These are phyloP conservation scores for Lypha dubia DNA, from an alignment of 2,888 invertebrate genomes.

Conservation along the genomic window DNA sequence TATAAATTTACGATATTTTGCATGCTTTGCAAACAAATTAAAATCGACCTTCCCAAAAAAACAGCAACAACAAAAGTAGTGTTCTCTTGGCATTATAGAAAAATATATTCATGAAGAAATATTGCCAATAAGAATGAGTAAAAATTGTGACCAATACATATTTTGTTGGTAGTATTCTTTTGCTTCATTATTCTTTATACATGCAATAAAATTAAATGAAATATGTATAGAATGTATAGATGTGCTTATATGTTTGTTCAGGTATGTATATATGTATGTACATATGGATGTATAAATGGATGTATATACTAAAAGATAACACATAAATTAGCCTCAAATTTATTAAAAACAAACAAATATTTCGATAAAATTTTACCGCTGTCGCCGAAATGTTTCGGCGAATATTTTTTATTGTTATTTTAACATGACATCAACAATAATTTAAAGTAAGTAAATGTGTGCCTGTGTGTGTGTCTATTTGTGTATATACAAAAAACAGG, in stretches of 20 bases:
- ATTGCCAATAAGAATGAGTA: constrained; percentile 4
- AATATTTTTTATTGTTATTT: neutral
- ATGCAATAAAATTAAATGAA: constrained; percentile 15
- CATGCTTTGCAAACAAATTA: constrained; percentile 33
- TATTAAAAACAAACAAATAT: constrained; percentile 4
- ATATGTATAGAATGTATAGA: too few species aligned
- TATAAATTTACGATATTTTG: constrained; percentile 42
- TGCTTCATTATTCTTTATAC: constrained; percentile 5
- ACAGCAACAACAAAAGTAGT: constrained; percentile 27
- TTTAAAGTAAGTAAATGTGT: neutral
- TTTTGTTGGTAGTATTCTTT: constrained; percentile 15
- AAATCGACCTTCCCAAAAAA: constrained; percentile 54
- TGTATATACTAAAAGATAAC: constrained; percentile 4
- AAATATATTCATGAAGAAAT: constrained; percentile 1
- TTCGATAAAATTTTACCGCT: neutral
- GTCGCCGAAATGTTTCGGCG: neutral
- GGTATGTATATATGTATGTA: too few species aligned
- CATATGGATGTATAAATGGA: too few species aligned
- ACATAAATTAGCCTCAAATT: constrained; percentile 9
- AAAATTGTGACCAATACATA: constrained; percentile 13
- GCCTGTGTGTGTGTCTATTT: neutral
- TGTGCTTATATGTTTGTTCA: too few species aligned
- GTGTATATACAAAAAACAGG: neutral
- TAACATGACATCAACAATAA: constrained; percentile 22
- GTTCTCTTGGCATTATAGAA: constrained; percentile 20